Evolutionary conservation across 2,888 invertebrate genomes (phyloP), one percentile per base, ranked within the genome.

Genomic region (Halocaridina rubra): DNA sequence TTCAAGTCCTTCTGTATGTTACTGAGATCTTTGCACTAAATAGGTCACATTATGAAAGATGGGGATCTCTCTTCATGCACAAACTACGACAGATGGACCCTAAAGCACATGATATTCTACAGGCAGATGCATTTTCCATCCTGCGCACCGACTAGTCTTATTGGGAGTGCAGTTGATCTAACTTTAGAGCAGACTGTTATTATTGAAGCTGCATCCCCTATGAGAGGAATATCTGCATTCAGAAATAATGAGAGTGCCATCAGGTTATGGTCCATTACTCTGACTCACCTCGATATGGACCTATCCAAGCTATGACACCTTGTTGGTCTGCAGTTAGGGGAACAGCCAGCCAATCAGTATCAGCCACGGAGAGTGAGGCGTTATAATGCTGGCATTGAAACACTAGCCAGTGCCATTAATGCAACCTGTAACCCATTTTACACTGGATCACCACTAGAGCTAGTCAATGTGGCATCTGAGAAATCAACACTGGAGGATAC

Each of bases 321-420:
- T 24, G 57, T 57, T 4, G 57, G 57, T 19, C 59, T 59, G 30
- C 27, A 30, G 29, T 59, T 16, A 30, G 7, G 32, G 2, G 5
- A 72, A 19, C 19, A 27, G 3, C 5, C n/a, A 75, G 71, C 29
- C 46, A 76, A 80, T 89, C 90, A 89, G 90, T 93, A 93, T 94
- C 76, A 95, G 91, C 0, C 96, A 96, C 82, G 97, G 91, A 53
- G 94, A 91, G 0, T 96, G 94, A 91, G 97, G 97, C 39, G 95
- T 91, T 57, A 96, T 90, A 16, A 95, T 90, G 16, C 96, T 96
- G 46, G 95, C 91, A 10, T 94, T 92, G 2, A 95, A 94, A 89
- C 96, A 93, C 89, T 93, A 94, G 89, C 96, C 94, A 89, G 98
- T 3, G 13, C 59, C 22, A 3, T 59, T 3, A 10, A 10, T 10